Percentiles rank a stretch among this genome's conserved stretches.
Evolutionary conservation across 2,888 invertebrate genomes (phyloP).

Genomic region (Metallyticus violacea): DNA sequence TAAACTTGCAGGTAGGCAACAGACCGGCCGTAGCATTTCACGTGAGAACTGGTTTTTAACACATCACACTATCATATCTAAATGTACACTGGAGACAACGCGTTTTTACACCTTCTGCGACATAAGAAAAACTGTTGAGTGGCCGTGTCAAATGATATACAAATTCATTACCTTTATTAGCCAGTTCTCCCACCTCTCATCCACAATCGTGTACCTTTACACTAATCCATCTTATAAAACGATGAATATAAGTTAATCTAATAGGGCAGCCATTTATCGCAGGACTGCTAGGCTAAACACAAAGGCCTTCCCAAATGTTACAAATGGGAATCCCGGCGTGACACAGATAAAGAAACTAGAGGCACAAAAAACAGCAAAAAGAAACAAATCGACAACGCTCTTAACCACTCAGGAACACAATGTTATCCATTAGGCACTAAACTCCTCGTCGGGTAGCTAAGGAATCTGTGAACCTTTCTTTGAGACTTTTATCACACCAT

Average conservation of each 20-base stretch:
- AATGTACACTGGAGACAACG: neutral
- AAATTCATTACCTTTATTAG: slow-evolving; percentile 6
- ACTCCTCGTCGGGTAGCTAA: neutral
- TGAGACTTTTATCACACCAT: neutral
- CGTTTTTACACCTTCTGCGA: slow-evolving; percentile 2
- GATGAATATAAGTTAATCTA: neutral
- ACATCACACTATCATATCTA: slow-evolving; percentile 11
- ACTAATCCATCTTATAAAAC: neutral
- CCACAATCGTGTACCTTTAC: neutral
- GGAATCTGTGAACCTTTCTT: neutral
- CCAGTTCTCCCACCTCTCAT: neutral
- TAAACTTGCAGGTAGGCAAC: slow-evolving; percentile 8
- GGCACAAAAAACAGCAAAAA: neutral
- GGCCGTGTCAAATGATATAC: neutral
- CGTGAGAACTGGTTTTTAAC: slow-evolving; percentile 8
- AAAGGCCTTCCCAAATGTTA: neutral
- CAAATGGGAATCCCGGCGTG: neutral
- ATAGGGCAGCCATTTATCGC: neutral
- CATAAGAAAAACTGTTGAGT: neutral
- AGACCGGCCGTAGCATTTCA: neutral
- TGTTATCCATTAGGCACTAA: neutral
- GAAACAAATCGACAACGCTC: neutral
- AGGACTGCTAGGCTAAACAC: neutral
- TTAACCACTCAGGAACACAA: neutral
- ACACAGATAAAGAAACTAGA: neutral